A percentile compares a stretch with the other conserved stretches of the same genome.
Conservation (phyloP, 2,113 vertebrate species). For the Pimephales promelas region DNA sequence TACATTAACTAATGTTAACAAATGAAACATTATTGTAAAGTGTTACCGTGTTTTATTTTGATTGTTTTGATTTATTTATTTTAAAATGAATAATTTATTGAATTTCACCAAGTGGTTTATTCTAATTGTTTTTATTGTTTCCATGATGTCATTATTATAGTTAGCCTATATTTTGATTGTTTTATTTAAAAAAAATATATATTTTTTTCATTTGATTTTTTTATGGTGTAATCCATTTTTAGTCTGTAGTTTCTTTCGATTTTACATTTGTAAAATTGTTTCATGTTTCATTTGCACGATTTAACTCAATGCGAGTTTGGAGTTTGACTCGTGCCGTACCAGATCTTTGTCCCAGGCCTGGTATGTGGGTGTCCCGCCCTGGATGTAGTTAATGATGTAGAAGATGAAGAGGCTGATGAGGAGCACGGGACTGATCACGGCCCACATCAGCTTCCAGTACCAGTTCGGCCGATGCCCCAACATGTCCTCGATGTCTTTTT, state of each 20-base stretch:
- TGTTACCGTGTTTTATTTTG: too few relatives aligned
- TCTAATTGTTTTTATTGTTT: neutral
- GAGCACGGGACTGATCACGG: constrained; percentile 80
- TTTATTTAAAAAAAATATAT: neutral
- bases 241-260: too few relatives aligned
- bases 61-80: constrained; percentile 48
- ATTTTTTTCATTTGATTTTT: neutral
- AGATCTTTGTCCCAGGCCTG: constrained; percentile 88
- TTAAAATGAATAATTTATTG: neutral
- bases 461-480: constrained; percentile 79
- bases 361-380: constrained; percentile 83
- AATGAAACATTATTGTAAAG: too few relatives aligned
- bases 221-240: neutral
- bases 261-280: too few relatives aligned
- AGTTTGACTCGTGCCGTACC: constrained; percentile 65
- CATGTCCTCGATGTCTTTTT: constrained; percentile 87
- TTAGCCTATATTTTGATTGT: neutral
- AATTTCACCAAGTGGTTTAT: neutral
- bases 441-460: constrained; percentile 91
- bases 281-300: too few relatives aligned
- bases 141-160: too few relatives aligned
- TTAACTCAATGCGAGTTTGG: too few relatives aligned
- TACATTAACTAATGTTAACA: too few relatives aligned
- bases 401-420: constrained; percentile 85
- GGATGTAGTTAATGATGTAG: constrained; percentile 87